Base-by-base conservation (phyloP, 1,140 invertebrate species). In the Tetranychus cinnabarinus region DNA sequence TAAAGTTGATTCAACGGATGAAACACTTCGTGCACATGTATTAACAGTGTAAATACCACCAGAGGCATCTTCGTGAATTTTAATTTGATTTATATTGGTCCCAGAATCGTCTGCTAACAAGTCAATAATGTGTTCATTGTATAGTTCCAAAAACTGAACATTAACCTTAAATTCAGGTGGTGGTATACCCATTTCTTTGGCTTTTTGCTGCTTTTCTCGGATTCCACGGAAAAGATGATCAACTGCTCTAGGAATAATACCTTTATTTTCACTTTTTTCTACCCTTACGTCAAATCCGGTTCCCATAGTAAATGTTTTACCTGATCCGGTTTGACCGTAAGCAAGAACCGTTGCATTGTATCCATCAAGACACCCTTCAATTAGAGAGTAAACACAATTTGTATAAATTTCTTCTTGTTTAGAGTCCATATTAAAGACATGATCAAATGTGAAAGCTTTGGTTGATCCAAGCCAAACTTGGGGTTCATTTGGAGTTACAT, bases 221-320 rank as follows among this genome's bases (percentile, higher is more conserved):
- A 96, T 93, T 1, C 84, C 83, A 56, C 81, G 71, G 72, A 96
- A 97, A 56, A 97, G 79, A 63, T 91, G 85, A 59, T 81, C 77
- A 47, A 98, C 86, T 5, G 92, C 90, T 61, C 93, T 79, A 0
- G 92, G 91, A 66, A 97, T 89, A 64, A 97, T 92, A 2, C 93
- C 92, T 58, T 81, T 75, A 63, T 82, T 79, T 62, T 83, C 79
- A 3, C n/a, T n/a, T n/a, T 81, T 78, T 5, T 59, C 35, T 7
- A 10, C 46, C 54, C 63, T 46, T 3, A 88, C 78, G 67, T 97
- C 91, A 73, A 97, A 96, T 0, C 88, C 91, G 7, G 92, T 97
- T 33, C 95, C 95, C 95, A 98, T 98, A 0, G 91, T 92, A 71
- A 91, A 96, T 0, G 95, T 98, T 77, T 98, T 98, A 35, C 63